Base-by-base conservation (phyloP, 2,888 invertebrate species). In the Pristionchus fissidentatus region DNA sequence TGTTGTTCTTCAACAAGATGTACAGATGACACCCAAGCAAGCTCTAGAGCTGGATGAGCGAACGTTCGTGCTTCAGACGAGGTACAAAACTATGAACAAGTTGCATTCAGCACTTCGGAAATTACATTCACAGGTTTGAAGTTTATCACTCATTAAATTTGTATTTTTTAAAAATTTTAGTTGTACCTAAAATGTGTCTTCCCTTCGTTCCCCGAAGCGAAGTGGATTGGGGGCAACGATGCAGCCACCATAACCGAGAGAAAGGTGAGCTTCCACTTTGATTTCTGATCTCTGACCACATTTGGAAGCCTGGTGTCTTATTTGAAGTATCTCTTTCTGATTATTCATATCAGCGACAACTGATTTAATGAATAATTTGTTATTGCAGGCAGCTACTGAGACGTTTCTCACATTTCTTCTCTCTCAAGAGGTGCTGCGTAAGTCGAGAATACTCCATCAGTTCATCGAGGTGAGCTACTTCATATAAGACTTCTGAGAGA, bases 371-470 rank as follows among this genome's bases (percentile, higher is more conserved):
- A 4, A 22, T 26, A 26, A 55, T 55, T 19, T 13, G 29, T 10
- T 32, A n/a, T 75, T 41, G 3, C 32, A 73, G 60, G 75, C 79
- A 3, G 87, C 86, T 0, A 88, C 86, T 13, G 87, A 86, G 43
- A 49, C 57, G 3, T 85, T 88, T 32, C 82, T 89, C 19, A 83
- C 86, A 32, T 89, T 89, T 83, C 79, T 87, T 22, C 85, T 89
- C 46, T 86, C 87, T 60, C 85, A 85, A 66, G 88, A 89, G 46
- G 89, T 89, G 38, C 84, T 89, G 29, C 84, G 89, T 22, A 89
- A 89, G 84, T 83, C 88, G 10, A 82, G 86, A 26, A 60, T 86
- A 49, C 83, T 88, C 15, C 89, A 87, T 38, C 86, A 87, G 43
- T 87, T 88, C 80, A 75, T 88, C 35, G 87, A 89, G 70, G 82